Percentiles rank a stretch among this genome's conserved stretches.
Conservation (phyloP, 2,888 invertebrate species). For the Hypena proboscidalis region DNA sequence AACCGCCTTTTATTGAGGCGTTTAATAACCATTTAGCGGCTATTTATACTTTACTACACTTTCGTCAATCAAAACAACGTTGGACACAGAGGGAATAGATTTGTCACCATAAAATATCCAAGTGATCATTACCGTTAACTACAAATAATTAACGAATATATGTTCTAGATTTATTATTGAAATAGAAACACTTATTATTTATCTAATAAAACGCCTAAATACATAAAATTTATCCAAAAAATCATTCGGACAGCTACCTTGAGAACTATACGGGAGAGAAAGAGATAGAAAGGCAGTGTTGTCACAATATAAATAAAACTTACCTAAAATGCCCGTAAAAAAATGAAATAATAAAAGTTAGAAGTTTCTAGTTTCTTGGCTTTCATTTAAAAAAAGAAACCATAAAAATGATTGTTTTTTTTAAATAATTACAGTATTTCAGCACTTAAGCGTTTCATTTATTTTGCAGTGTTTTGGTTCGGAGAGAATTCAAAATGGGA, state of each 20-base stretch:
- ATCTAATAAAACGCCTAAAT: slow-evolving; percentile 47
- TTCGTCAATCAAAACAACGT: slow-evolving; percentile 76
- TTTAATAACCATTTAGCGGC: slow-evolving; percentile 9
- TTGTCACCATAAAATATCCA: slow-evolving; percentile 74
- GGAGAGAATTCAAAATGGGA: too few relatives aligned
- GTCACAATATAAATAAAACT: slow-evolving; percentile 36
- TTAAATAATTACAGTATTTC: too few relatives aligned
- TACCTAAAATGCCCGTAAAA: slow-evolving; percentile 3
- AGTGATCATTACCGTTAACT: slow-evolving; percentile 76
- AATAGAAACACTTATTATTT: slow-evolving; percentile 54
- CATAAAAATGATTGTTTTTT: too few relatives aligned
- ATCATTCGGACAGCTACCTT: slow-evolving; percentile 74
- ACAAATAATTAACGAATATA: slow-evolving; percentile 33
- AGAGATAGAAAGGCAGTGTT: slow-evolving; percentile 70
- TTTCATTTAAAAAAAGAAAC: too few relatives aligned
- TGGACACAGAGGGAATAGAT: slow-evolving; percentile 60
- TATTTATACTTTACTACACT: slow-evolving; percentile 46
- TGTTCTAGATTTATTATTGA: slow-evolving; percentile 32
- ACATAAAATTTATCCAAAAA: slow-evolving; percentile 59
- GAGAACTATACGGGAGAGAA: slow-evolving; percentile 81
- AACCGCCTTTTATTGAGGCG: slow-evolving; percentile 15
- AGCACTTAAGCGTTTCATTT: too few relatives aligned
- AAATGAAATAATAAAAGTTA: too few relatives aligned
- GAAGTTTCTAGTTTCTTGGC: neutral
- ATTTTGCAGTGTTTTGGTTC: too few relatives aligned